A percentile compares a stretch with the other conserved stretches of the same genome.
phyloP scores from a whole-genome alignment of 2,113 vertebrate genomes.

The Brachyhypopomus occidentalis region DNA sequence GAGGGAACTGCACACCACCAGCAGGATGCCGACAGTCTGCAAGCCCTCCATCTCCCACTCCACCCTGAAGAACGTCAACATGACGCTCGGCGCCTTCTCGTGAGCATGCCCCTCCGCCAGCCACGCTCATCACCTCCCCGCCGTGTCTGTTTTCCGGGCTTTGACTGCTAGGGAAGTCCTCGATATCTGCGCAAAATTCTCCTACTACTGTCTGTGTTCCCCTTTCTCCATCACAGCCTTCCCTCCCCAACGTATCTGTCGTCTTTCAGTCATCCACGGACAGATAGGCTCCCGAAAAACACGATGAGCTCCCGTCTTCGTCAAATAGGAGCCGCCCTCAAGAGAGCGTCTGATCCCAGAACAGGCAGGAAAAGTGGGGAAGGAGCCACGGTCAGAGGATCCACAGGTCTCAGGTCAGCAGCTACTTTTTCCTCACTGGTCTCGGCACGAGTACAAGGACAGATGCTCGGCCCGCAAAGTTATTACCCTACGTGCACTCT shows the following conservation, averaged over 20 bases:
- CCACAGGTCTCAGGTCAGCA: conserved; percentile 22
- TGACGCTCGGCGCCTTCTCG: conserved; percentile 51
- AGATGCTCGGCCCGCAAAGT: background rate
- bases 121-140: background rate
- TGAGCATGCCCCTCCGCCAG: background rate
- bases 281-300: background rate
- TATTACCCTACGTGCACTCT: background rate
- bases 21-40: conserved; percentile 79
- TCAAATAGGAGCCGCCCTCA: background rate
- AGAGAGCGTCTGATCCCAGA: background rate
- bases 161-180: background rate
- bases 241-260: background rate
- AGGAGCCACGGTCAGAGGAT: background rate
- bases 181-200: background rate
- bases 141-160: background rate
- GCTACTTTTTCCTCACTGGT: background rate
- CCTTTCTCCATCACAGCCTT: background rate
- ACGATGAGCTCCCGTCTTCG: background rate
- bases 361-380: background rate
- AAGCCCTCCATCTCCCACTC: conserved; percentile 81
- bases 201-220: background rate
- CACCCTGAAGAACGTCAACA: conserved; percentile 73
- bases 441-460: background rate
- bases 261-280: background rate
- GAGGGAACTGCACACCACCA: conserved; percentile 79